Conservation (phyloP, 2,113 vertebrate genomes). For the Antechinus flavipes region DNA sequence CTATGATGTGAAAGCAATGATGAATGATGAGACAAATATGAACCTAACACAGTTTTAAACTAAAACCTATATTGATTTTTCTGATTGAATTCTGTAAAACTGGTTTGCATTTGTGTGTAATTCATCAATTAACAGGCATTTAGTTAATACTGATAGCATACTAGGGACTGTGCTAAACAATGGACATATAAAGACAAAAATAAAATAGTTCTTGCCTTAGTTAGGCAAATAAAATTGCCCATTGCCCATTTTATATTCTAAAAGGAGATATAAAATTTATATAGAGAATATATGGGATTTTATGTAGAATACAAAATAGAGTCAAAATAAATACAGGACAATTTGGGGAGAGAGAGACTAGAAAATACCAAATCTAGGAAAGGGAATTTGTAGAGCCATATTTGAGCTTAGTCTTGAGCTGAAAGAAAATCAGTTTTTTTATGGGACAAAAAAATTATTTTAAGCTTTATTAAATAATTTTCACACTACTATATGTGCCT, state of each 20-base stretch:
- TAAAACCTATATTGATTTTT: background rate
- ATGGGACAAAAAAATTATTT: background rate
- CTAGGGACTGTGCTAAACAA: background rate
- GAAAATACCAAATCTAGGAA: background rate
- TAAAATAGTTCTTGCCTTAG: background rate
- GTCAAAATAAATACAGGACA: background rate
- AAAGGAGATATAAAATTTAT: background rate
- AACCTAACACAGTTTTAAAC: background rate
- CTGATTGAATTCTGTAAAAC: background rate
- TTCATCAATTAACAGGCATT: background rate
- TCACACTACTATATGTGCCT: too few relatives aligned
- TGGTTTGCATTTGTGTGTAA: background rate
- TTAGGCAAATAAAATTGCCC: too few relatives aligned
- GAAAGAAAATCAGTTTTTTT: background rate
- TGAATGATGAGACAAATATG: background rate
- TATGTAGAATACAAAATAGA: background rate
- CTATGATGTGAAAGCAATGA: background rate
- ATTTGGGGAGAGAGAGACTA: background rate
- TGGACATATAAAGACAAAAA: background rate
- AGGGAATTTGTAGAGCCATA: background rate
- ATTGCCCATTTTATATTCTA: background rate
- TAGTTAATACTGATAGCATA: background rate
- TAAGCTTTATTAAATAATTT: too few relatives aligned
- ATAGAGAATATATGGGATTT: background rate
- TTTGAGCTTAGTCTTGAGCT: background rate